Evolutionary conservation across 2,888 invertebrate genomes (phyloP), one percentile per base, ranked within the genome.

Genomic region (Drosophila mercatorum): DNA sequence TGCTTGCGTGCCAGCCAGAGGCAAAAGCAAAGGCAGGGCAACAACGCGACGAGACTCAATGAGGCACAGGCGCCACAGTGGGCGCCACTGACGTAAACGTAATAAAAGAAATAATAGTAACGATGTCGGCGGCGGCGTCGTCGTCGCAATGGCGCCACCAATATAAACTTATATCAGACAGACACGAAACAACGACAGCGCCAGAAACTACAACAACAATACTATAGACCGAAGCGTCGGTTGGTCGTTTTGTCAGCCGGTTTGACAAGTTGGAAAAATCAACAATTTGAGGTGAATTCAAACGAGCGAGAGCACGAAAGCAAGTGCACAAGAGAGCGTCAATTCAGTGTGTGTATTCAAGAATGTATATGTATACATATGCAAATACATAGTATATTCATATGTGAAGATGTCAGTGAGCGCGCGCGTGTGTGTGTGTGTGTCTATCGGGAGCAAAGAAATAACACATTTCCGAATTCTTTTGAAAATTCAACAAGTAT

Each of bases 41-140:
- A 68, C 57, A 64, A 38, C 67, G 55, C 73, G 64, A 58, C 52
- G 76, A 69, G 47, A 59, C 61, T 68, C 63, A 68, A 52, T 60
- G 83, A 83, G 71, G 68, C 75, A 75, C 87, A 88, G 92, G 91
- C 91, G 92, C 92, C 92, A 80, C 78, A 91, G 91, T 91, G 92
- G 92, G 92, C 92, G 92, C 92, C 92, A 92, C 92, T 92, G 92
- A 92, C 92, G 92, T 92, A 92, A 92, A 92, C 92, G 92, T 92
- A 92, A 92, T 92, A 91, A 92, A 92, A 92, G 87, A 90, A 92
- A 92, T 90, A 92, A 89, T 89, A 91, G 90, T 90, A 92, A 90
- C 89, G 85, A 86, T 81, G 85, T 82, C 86, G 89, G 82, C 91
- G 90, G 75, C 81, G 72, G 62, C 75, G 78, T 87, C 91, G 92